phyloP scores from a whole-genome alignment of 1,140 invertebrate species.

The Ceratoteleas bidentatus region DNA sequence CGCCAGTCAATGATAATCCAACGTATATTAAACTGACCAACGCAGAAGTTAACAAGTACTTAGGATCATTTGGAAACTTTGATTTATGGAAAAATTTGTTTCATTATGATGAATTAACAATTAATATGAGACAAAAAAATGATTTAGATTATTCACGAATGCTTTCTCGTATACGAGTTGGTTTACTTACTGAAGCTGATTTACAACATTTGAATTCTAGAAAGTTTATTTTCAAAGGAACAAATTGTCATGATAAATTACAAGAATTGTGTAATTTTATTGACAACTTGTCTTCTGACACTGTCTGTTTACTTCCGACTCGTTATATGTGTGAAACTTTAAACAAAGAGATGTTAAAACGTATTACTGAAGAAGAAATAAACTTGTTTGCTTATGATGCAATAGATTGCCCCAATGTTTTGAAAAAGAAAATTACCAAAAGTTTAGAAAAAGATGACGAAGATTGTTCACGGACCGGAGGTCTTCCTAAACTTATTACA shows the following conservation, averaged over 20 bases:
- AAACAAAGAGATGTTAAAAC: not conserved
- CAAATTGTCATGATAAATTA: constrained; percentile 3
- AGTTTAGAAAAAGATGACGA: constrained; percentile 43
- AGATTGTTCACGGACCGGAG: constrained; percentile 29
- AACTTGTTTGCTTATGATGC: not conserved
- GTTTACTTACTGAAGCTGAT: not conserved
- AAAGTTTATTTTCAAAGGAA: not conserved
- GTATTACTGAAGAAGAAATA: constrained; percentile 2
- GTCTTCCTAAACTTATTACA: constrained; percentile 47
- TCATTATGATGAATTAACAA: not conserved
- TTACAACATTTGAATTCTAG: no score
- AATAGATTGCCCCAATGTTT: constrained; percentile 8
- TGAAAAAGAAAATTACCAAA: constrained; percentile 45
- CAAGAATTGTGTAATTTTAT: not conserved
- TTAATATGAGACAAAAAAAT: no score
- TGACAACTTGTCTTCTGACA: not conserved
- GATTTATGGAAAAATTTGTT: not conserved
- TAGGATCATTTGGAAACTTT: no score
- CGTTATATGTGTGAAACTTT: constrained; percentile 2
- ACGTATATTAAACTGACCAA: no score
- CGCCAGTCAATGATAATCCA: no score
- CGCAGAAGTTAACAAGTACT: no score
- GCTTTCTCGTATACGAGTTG: no score
- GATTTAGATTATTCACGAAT: no score
- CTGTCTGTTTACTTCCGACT: not conserved